Evolutionary conservation across 2,888 invertebrate species (phyloP).

Genomic region (Caenorhabditis panamensis): DNA sequence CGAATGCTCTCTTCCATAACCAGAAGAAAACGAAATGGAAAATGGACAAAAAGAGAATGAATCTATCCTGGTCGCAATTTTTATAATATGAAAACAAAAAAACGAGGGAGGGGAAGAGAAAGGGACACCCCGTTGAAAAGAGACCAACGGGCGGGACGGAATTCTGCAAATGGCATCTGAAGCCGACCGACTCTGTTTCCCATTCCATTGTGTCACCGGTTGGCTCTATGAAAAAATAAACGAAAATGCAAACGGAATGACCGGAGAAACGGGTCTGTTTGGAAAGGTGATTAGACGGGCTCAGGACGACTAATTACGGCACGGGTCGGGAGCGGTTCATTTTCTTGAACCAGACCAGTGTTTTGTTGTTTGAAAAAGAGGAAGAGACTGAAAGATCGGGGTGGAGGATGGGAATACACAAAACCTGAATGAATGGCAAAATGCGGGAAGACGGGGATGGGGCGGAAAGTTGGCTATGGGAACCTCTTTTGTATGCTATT

Average conservation of each 20-base stretch:
- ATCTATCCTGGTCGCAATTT: too few species aligned
- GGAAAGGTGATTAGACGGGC: slow-evolving; percentile 32
- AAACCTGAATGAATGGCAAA: too few species aligned
- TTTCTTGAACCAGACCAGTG: slow-evolving; percentile 16
- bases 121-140: not conserved
- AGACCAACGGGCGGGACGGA: not conserved
- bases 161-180: slow-evolving; percentile 52
- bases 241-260: slow-evolving; percentile 27
- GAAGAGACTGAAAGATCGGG: not conserved
- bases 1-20: too few species aligned
- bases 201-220: not conserved
- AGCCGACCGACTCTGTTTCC: slow-evolving; percentile 25
- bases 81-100: too few species aligned
- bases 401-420: not conserved
- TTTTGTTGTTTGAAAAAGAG: not conserved
- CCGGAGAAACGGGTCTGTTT: slow-evolving; percentile 26
- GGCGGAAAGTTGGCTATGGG: too few species aligned
- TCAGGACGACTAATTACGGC: slow-evolving; percentile 21
- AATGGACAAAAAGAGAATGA: too few species aligned
- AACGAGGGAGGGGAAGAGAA: too few species aligned
- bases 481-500: too few species aligned
- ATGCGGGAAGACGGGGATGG: too few species aligned
- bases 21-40: too few species aligned
- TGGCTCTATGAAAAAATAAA: slow-evolving; percentile 35
- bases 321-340: slow-evolving; percentile 11